Evolutionary conservation across 2,113 vertebrate genomes (phyloP), one percentile per base, ranked within the genome.

Genomic region (Chionis minor): DNA sequence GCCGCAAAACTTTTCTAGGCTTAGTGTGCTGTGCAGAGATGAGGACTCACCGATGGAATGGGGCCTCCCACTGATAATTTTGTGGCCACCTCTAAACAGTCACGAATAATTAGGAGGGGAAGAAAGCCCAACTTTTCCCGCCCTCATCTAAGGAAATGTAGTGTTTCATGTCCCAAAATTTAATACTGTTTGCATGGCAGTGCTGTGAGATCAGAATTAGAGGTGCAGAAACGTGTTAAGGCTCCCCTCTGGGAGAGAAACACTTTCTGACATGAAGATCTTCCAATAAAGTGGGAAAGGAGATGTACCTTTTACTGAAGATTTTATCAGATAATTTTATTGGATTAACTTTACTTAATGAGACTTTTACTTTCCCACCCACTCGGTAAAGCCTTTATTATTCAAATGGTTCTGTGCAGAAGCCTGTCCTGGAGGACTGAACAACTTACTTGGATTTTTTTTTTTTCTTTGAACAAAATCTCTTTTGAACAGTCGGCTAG

Each of bases 1-100:
- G 92, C 81, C 52, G 38, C 56, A 33, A 21, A 95, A 89, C 84
- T 95, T 91, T 66, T 15, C 19, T 12, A 19, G 81, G 81, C 65
- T 35, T 22, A 3, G 19, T 3, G 65, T 20, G 52, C 35, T 17
- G 0, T 35, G 79, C 62, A 14, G 81, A 8, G 78, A 3, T 55
- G 11, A 52, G 42, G 79, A 35, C 16, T 40, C 26, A 71, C 17
- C 17, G 4, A 1, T 62, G 22, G n/a, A 3, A 10, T 45, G 19
- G n/a, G 81, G 69, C 28, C 40, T 81, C 28, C 73, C 14, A 27
- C 6, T 28, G 20, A 1, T 51, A 2, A 24, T 75, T 58, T 28
- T 44, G 65, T 26, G 33, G n/a, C 9, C 1, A 4, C 0, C 70
- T 72, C 28, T 67, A 20, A 74, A 44, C 8, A 1, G 14, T 42